These are phyloP conservation scores for Lepilemur septentrionalis DNA, from an alignment of 2,797 vertebrate species.

Conservation along the genomic window DNA sequence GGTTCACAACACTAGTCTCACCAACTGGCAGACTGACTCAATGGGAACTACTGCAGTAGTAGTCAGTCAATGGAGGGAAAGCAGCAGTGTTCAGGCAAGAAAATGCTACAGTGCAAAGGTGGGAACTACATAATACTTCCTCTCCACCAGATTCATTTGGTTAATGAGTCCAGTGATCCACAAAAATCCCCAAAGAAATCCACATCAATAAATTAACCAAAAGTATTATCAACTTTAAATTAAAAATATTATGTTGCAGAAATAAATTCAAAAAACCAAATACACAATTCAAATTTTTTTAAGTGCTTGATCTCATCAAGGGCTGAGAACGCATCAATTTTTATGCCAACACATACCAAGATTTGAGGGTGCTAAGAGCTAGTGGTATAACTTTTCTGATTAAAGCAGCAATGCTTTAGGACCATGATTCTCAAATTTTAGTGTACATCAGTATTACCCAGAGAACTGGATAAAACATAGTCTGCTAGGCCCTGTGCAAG, in stretches of 20 bases:
- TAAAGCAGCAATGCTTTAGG: not conserved
- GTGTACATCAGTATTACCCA: no score
- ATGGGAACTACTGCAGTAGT: conserved; percentile 17
- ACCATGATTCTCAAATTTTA: not conserved
- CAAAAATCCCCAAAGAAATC: not conserved
- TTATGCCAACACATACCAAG: not conserved
- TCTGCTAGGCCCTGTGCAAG: no score
- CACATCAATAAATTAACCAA: not conserved
- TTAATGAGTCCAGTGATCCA: not conserved
- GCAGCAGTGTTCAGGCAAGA: not conserved
- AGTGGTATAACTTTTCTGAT: not conserved
- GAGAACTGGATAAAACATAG: not conserved
- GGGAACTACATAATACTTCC: not conserved
- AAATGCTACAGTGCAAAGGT: not conserved
- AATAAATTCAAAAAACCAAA: not conserved
- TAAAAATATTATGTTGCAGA: not conserved
- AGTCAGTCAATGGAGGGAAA: conserved; percentile 2
- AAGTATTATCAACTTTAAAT: conserved; percentile 7
- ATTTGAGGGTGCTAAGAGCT: not conserved
- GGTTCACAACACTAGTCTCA: conserved; percentile 43
- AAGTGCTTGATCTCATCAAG: not conserved
- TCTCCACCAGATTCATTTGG: not conserved
- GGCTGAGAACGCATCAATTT: not conserved
- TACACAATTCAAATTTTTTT: not conserved
- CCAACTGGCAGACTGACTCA: conserved; percentile 51